phyloP scores from a whole-genome alignment of 1,140 invertebrate genomes.

The Diplogasteroides magnus region DNA sequence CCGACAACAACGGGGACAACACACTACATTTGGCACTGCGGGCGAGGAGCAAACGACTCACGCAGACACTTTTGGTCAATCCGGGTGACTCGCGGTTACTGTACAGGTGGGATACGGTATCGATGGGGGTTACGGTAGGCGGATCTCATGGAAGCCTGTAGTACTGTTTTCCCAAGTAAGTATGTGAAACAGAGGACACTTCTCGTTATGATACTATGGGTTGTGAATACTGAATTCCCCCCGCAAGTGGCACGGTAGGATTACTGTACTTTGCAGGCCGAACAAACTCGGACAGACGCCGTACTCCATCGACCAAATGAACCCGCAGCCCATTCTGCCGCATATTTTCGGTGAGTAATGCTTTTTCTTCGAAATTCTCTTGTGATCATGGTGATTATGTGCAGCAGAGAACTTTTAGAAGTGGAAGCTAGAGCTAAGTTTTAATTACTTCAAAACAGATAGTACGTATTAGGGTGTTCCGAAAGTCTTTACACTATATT shows the following conservation, averaged over 20 bases:
- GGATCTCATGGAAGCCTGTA: too few species aligned
- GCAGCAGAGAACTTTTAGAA: too few species aligned
- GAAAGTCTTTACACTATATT: too few species aligned
- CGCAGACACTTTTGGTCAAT: constrained; percentile 86
- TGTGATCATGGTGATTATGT: too few species aligned
- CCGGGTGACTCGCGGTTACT: constrained; percentile 80
- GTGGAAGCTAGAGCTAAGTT: too few species aligned
- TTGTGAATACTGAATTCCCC: too few species aligned
- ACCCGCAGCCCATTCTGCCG: constrained; percentile 48
- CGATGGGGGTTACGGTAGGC: too few species aligned
- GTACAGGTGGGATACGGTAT: neutral
- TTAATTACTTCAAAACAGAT: too few species aligned
- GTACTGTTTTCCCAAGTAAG: too few species aligned
- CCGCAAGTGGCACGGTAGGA: neutral
- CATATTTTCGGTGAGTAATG: constrained; percentile 48
- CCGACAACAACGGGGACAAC: constrained; percentile 86
- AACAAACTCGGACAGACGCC: constrained; percentile 92
- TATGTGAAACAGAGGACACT: neutral
- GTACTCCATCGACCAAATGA: constrained; percentile 79
- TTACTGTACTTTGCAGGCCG: constrained; percentile 85
- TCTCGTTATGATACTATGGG: too few species aligned
- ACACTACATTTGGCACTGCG: constrained; percentile 93
- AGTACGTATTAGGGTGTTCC: too few species aligned
- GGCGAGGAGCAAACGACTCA: constrained; percentile 78
- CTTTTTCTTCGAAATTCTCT: too few species aligned